These are phyloP conservation scores for Nyctereutes procyonoides DNA, from an alignment of 2,113 vertebrate genomes.

Conservation along the genomic window DNA sequence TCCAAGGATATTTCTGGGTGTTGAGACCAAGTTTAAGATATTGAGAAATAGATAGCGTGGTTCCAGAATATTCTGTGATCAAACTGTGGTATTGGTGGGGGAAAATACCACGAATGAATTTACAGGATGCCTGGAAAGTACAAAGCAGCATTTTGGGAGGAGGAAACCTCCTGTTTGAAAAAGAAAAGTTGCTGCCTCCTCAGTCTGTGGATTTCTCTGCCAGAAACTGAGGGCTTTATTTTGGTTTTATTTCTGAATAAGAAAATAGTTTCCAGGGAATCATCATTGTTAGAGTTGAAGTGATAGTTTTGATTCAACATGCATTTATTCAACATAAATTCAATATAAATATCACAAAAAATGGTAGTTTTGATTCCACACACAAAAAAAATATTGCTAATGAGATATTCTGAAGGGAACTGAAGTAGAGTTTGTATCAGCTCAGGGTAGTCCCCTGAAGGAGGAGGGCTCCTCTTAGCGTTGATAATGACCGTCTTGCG, in stretches of 20 bases:
- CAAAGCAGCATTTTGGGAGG: neutral
- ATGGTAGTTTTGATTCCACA: neutral
- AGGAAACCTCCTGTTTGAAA: constrained; percentile 20
- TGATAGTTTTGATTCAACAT: neutral
- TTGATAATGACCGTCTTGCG: neutral
- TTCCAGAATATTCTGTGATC: constrained; percentile 36
- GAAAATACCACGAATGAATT: neutral
- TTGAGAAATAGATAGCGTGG: neutral
- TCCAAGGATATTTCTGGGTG: constrained; percentile 91
- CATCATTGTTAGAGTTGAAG: neutral
- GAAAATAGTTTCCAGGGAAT: neutral
- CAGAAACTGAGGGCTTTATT: neutral
- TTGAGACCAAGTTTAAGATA: constrained; percentile 79
- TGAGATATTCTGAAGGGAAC: neutral
- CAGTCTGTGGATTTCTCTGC: neutral
- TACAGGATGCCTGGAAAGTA: neutral
- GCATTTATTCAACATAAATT: no score
- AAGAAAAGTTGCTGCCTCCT: neutral
- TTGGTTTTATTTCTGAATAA: constrained; percentile 1
- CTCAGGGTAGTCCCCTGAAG: neutral
- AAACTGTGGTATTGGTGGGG: neutral
- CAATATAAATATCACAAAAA: neutral
- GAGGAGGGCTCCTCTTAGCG: neutral
- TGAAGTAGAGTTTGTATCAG: neutral
- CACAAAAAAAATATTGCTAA: neutral